Percentiles rank a stretch among this genome's conserved stretches.
Evolutionary conservation across 2,113 vertebrate genomes (phyloP).

Genomic region (Saguinus imperator): DNA sequence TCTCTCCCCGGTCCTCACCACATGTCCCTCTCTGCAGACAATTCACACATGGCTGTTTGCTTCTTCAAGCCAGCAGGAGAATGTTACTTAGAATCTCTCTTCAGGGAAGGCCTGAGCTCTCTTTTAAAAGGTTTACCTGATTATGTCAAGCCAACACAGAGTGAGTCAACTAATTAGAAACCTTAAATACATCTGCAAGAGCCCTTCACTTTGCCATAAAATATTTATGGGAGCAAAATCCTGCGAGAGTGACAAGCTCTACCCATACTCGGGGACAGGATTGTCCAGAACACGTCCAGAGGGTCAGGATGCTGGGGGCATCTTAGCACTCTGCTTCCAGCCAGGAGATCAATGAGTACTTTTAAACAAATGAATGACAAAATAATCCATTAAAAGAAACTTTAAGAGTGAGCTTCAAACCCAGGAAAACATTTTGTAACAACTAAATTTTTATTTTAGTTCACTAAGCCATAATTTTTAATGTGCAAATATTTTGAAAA

Average conservation of each 20-base stretch:
- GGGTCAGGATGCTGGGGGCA: accelerated
- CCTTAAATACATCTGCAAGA: neutral
- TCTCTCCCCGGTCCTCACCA: neutral
- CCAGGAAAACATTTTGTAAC: neutral
- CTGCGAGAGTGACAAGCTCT: too few relatives aligned
- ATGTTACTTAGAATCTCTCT: neutral
- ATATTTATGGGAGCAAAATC: neutral
- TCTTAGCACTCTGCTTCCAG: neutral
- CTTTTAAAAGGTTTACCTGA: neutral
- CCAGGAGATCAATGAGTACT: neutral
- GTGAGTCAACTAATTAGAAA: neutral
- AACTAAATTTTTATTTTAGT: neutral
- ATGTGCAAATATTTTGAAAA: neutral
- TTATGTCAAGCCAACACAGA: neutral
- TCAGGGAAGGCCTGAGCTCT: neutral
- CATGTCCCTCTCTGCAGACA: too few relatives aligned
- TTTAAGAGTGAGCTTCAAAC: neutral
- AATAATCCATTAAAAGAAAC: neutral
- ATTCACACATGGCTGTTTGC: too few relatives aligned
- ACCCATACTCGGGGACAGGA: neutral
- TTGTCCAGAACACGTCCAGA: accelerated
- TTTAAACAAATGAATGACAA: neutral
- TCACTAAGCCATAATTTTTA: neutral
- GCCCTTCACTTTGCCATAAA: neutral
- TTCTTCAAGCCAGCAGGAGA: neutral